phyloP scores from a whole-genome alignment of 1,140 invertebrate genomes.

The Acromyrmex echinatior region DNA sequence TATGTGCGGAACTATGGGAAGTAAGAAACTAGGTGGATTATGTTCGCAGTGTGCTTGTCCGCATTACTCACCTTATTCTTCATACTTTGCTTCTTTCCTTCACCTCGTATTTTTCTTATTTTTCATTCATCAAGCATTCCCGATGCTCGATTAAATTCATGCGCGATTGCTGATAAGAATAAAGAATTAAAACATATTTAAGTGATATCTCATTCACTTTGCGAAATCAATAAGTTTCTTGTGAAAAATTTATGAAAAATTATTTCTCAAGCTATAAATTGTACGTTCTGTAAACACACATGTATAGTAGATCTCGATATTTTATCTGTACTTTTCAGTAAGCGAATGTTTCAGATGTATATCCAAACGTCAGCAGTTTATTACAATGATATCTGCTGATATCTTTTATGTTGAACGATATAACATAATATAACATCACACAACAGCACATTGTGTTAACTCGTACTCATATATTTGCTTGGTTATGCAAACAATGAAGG shows the following conservation, averaged over 20 bases:
- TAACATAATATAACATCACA: not conserved
- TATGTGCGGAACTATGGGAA: constrained; percentile 55
- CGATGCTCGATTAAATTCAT: not conserved
- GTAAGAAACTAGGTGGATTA: constrained; percentile 58
- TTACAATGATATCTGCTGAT: not conserved
- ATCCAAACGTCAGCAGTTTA: not conserved
- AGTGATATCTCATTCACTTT: not conserved
- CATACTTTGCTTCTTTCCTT: constrained; percentile 24
- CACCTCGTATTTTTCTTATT: constrained; percentile 19
- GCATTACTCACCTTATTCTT: constrained; percentile 49
- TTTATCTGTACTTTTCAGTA: not conserved
- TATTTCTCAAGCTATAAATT: not conserved
- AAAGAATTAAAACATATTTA: not conserved
- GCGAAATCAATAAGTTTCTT: not conserved
- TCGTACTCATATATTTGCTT: not conserved
- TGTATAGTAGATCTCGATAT: not conserved
- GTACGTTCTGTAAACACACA: not conserved
- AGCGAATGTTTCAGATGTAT: not conserved
- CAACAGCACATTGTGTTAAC: not conserved
- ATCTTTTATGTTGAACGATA: constrained; percentile 16
- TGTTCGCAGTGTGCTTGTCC: constrained; percentile 35
- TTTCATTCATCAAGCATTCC: not conserved
- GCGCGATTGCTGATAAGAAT: not conserved
- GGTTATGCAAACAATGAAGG: constrained; percentile 14
- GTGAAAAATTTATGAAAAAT: not conserved